These are phyloP conservation scores for Plagodis pulveraria DNA, from an alignment of 2,888 invertebrate genomes.

Conservation along the genomic window DNA sequence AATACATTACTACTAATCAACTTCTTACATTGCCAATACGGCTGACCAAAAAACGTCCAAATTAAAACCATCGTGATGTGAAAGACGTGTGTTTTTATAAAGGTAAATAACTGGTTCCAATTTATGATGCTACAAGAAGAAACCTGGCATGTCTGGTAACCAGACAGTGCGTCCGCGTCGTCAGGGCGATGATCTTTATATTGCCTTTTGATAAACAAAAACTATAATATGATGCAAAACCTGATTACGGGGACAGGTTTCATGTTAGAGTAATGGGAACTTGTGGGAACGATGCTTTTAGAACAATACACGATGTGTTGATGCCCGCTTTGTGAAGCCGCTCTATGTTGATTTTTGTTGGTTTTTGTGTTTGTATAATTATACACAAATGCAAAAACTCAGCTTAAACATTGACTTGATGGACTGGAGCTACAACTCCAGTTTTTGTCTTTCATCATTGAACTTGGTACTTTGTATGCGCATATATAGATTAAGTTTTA, in stretches of 20 bases:
- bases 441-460: no score
- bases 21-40: constrained; percentile 15
- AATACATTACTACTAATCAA: constrained; percentile 17
- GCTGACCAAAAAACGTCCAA: constrained; percentile 12
- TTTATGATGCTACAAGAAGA: constrained; percentile 20
- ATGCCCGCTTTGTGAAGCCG: constrained; percentile 2
- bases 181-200: constrained; percentile 25
- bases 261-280: constrained; percentile 10
- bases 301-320: constrained; percentile 6
- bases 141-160: constrained; percentile 8
- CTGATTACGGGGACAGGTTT: constrained; percentile 27
- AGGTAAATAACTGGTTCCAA: constrained; percentile 21
- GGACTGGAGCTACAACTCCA: no score
- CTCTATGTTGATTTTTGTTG: background rate
- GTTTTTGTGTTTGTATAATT: background rate
- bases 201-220: constrained; percentile 33
- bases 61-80: constrained; percentile 20
- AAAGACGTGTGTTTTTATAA: constrained; percentile 4
- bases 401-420: no score
- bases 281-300: constrained; percentile 13
- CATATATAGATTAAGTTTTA: no score
- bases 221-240: constrained; percentile 27
- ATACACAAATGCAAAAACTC: no score
- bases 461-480: no score
- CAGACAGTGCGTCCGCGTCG: constrained; percentile 2